Conservation (phyloP, 2,113 vertebrate species). For the Lagopus muta region DNA sequence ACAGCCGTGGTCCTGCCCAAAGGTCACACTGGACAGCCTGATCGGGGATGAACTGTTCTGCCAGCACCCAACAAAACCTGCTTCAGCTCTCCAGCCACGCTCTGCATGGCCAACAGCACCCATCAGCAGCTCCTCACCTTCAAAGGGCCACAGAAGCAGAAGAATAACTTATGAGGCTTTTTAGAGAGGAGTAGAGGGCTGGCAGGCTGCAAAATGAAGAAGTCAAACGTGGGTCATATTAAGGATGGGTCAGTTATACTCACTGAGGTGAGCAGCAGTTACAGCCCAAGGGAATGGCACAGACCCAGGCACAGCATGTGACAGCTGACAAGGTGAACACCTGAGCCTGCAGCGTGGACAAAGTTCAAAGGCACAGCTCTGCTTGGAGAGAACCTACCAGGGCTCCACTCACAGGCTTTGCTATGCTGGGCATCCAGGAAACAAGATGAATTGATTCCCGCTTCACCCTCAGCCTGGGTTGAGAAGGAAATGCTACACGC, state of each 20-base stretch:
- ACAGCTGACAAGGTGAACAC: not conserved
- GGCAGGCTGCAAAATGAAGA: conserved; percentile 7
- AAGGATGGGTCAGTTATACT: not conserved
- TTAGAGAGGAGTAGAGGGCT: not conserved
- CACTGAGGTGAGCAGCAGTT: not conserved
- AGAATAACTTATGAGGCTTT: not conserved
- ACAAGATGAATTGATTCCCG: not conserved
- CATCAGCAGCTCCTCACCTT: not conserved
- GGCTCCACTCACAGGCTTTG: rapidly evolving
- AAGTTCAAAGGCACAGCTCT: not conserved
- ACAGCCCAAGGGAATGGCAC: not conserved
- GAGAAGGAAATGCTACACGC: not conserved
- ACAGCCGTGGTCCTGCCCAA: not conserved
- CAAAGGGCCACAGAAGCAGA: not conserved
- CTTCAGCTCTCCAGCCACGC: not conserved
- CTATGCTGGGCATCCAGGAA: not conserved
- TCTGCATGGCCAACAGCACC: not conserved
- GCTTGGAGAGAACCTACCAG: rapidly evolving
- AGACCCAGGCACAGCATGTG: not conserved
- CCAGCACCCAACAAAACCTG: not conserved
- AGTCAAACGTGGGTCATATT: not conserved
- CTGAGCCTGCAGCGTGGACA: rapidly evolving
- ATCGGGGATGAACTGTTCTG: not conserved
- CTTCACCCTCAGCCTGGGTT: not conserved
- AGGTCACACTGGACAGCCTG: not conserved